phyloP scores from a whole-genome alignment of 2,888 invertebrate species.

The Euzetes globulus region DNA sequence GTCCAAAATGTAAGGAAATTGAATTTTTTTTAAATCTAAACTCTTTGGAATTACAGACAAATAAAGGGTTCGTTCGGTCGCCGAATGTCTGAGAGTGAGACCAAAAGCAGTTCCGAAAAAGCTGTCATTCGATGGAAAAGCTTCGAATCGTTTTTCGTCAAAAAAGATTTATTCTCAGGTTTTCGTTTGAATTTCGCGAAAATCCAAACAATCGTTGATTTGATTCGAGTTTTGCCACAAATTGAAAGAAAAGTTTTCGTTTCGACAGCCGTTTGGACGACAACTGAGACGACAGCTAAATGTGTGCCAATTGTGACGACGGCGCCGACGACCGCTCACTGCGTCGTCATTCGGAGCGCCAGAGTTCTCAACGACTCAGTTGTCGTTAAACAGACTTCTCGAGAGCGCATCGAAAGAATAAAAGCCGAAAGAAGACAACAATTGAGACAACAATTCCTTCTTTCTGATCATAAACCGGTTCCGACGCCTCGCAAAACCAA shows the following conservation, averaged over 20 bases:
- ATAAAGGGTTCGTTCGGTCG: no score
- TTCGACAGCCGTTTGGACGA: background rate
- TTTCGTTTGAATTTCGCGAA: background rate
- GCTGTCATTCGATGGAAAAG: conserved; percentile 27
- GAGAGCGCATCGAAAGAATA: conserved; percentile 79
- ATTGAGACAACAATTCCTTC: conserved; percentile 66
- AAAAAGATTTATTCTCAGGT: background rate
- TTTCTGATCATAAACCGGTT: background rate
- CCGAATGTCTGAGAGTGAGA: no score
- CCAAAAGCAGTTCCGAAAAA: no score
- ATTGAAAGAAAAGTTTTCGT: background rate
- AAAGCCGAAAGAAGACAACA: conserved; percentile 81
- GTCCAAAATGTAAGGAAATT: no score
- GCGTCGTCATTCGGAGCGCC: background rate
- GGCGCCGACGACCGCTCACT: background rate
- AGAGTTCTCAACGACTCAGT: background rate
- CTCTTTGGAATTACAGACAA: no score
- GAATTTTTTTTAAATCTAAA: no score
- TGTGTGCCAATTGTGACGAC: no score
- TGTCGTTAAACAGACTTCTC: background rate
- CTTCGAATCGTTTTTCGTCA: conserved; percentile 29
- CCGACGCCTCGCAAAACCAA: background rate
- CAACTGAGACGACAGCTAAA: background rate
- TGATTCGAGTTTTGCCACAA: background rate
- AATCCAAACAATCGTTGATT: conserved; percentile 5